Evolutionary conservation across 2,113 vertebrate genomes (phyloP).

Genomic region (Protobothrops flavoviridis): DNA sequence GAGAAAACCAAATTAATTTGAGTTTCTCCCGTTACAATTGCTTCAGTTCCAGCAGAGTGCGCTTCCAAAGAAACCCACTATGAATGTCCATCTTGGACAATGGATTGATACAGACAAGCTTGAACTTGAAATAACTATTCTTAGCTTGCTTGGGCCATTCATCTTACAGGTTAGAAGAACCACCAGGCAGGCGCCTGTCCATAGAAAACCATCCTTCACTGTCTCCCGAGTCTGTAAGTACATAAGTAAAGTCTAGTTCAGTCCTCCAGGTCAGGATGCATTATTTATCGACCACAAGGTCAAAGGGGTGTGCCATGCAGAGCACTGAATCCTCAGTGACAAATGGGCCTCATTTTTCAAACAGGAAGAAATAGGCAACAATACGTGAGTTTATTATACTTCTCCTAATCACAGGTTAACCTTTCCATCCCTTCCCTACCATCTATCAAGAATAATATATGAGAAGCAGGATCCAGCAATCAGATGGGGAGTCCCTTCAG

Average conservation of each 20-base stretch:
- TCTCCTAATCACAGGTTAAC: constrained; percentile 57
- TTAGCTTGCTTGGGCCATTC: background rate
- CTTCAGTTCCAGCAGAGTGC: background rate
- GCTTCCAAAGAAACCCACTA: background rate
- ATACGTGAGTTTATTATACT: constrained; percentile 57
- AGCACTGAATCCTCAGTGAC: constrained; percentile 47
- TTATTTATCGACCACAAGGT: constrained; percentile 70
- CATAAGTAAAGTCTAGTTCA: constrained; percentile 41
- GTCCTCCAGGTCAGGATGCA: constrained; percentile 50
- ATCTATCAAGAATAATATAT: constrained; percentile 51
- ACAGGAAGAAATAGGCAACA: constrained; percentile 48
- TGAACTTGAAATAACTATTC: background rate
- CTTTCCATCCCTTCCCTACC: constrained; percentile 46
- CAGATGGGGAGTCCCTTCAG: constrained; percentile 18
- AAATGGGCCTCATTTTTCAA: constrained; percentile 61
- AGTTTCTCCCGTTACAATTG: background rate
- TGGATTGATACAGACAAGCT: background rate
- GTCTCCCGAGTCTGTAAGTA: constrained; percentile 48
- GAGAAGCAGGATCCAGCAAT: constrained; percentile 32
- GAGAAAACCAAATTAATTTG: background rate
- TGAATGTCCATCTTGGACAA: background rate
- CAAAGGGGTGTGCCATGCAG: constrained; percentile 56
- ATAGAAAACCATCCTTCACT: constrained; percentile 53
- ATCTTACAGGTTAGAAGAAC: constrained; percentile 32
- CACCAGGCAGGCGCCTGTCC: constrained; percentile 9